A percentile compares a stretch with the other conserved stretches of the same genome.
Evolutionary conservation across 2,888 invertebrate genomes (phyloP).

Genomic region (Acronicta alni): DNA sequence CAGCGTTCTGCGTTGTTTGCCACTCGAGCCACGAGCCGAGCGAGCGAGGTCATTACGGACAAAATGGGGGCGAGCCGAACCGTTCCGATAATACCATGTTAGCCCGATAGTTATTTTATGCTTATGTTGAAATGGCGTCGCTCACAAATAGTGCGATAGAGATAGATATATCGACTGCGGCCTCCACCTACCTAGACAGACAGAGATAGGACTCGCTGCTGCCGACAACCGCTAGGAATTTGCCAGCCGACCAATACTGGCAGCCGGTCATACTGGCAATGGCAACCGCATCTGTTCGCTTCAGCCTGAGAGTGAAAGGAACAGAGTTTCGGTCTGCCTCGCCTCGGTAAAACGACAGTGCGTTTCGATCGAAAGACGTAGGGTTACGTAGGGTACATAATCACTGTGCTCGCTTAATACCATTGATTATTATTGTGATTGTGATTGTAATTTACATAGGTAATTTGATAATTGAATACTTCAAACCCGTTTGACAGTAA

Average conservation of each 20-base stretch:
- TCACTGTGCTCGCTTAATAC: slow-evolving; percentile 37
- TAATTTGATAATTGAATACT: slow-evolving; percentile 61
- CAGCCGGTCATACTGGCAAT: slow-evolving; percentile 77
- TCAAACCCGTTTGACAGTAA: slow-evolving; percentile 39
- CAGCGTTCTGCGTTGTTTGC: slow-evolving; percentile 32
- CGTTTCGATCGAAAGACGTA: slow-evolving; percentile 60
- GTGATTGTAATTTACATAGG: slow-evolving; percentile 68
- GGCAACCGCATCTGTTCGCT: slow-evolving; percentile 68
- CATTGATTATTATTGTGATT: slow-evolving; percentile 47
- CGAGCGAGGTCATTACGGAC: slow-evolving; percentile 72
- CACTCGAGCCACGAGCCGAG: slow-evolving; percentile 60
- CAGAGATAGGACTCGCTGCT: slow-evolving; percentile 62
- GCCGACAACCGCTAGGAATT: slow-evolving; percentile 73
- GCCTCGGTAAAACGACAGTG: slow-evolving; percentile 47
- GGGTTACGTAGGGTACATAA: slow-evolving; percentile 46
- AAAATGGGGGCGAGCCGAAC: slow-evolving; percentile 66
- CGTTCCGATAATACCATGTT: slow-evolving; percentile 69
- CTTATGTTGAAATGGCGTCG: slow-evolving; percentile 56
- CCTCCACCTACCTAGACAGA: slow-evolving; percentile 54
- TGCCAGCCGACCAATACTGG: slow-evolving; percentile 81
- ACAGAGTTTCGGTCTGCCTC: slow-evolving; percentile 70
- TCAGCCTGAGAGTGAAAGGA: slow-evolving; percentile 75
- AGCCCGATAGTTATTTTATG: slow-evolving; percentile 55
- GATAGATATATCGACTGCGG: slow-evolving; percentile 40
- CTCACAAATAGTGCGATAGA: slow-evolving; percentile 55